Conservation (phyloP, 2,888 invertebrate species). For the Masnerella sp. region DNA sequence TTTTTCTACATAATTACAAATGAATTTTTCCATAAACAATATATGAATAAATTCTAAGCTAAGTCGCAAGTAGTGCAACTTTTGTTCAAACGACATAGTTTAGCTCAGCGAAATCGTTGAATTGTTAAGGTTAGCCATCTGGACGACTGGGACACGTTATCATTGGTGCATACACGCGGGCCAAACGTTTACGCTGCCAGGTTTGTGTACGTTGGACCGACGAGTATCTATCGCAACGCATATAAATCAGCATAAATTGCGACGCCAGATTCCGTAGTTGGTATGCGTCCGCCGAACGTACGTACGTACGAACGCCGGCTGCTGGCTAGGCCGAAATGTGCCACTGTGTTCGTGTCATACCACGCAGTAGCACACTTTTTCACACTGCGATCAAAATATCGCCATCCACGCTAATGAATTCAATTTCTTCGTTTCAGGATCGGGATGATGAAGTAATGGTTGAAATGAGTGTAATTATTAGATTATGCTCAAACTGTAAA, state of each 20-base stretch:
- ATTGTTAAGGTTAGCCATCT: constrained; percentile 48
- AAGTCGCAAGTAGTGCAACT: constrained; percentile 20
- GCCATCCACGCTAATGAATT: constrained; percentile 35
- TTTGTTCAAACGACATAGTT: constrained; percentile 43
- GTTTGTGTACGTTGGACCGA: constrained; percentile 37
- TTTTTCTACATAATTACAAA: no score
- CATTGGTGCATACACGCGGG: constrained; percentile 28
- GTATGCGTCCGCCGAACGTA: constrained; percentile 65
- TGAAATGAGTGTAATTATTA: no score
- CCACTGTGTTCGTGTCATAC: constrained; percentile 32
- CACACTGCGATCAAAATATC: constrained; percentile 35
- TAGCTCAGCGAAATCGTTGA: constrained; percentile 31
- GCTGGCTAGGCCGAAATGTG: constrained; percentile 49
- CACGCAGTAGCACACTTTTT: constrained; percentile 24
- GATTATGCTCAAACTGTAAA: no score
- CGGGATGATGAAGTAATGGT: no score
- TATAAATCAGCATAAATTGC: constrained; percentile 77
- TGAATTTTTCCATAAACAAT: no score
- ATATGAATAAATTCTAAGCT: constrained; percentile 43
- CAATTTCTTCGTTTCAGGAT: constrained; percentile 17
- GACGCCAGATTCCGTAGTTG: constrained; percentile 71
- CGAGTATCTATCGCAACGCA: constrained; percentile 67
- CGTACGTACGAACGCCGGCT: constrained; percentile 47
- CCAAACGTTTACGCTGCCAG: constrained; percentile 9
- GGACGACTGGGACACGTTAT: constrained; percentile 44